Base-by-base conservation (phyloP, 1,140 invertebrate genomes). In the Acromyrmex charruanus region DNA sequence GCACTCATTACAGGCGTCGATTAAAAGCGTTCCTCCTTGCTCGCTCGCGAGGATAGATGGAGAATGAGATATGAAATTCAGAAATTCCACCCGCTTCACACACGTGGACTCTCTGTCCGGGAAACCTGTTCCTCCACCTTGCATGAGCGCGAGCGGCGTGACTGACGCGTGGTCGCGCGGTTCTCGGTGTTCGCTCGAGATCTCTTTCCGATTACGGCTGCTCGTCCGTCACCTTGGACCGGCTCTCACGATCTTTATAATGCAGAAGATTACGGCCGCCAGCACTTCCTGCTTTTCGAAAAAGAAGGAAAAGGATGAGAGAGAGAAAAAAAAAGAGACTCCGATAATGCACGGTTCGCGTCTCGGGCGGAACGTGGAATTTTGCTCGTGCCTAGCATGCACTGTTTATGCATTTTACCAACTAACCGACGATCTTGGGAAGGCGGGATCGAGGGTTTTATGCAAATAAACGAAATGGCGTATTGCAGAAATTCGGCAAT, bases 81-180 rank as follows among this genome's bases (percentile, higher is more conserved):
- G 79, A 84, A 61, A 88, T 74, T 77, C 74, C 85, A 81, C 65
- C 65, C 77, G 77, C 77, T 71, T 81, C 49, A 55, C 58, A 28
- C 49, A 79, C 87, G 72, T 66, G 85, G 25, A 66, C 28, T 28
- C 39, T 58, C 39, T 55, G 12, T 35, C 80, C 25, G 80, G 65
- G 49, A 61, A 88, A 85, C 87, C 53, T 84, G 88, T 89, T 89
- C 79, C 80, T 31, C 65, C 79, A 44, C 74, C 59, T 65, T 25
- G 0, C 25, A 61, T 44, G 59, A 39, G 21, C 66, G 88, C 84
- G 88, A 77, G 87, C 90, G 88, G 90, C 91, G 87, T 91, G 91
- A 85, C 91, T 89, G 91, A 90, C 91, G 90, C 91, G 91, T 92
- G 90, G 90, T 90, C 75, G 85, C 86, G 86, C 88, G 86, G 59